Evolutionary conservation across 2,797 vertebrate genomes (phyloP), one percentile per base, ranked within the genome.

Genomic region (Silurus lanzhouensis): DNA sequence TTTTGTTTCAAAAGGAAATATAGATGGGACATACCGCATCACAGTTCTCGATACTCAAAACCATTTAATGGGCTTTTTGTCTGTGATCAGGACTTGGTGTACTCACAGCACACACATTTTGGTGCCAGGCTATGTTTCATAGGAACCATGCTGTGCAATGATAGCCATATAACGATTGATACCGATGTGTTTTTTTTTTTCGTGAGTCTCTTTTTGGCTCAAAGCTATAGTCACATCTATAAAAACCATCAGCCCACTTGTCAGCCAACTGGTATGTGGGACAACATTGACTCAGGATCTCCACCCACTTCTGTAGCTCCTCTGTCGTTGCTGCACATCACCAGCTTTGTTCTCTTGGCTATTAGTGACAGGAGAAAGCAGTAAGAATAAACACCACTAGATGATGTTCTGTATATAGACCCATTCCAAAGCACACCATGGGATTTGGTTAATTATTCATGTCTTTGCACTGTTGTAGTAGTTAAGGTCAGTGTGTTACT

Each of bases 191-290:
- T 52, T 52, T 52, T 52, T 52, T 52, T 52, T 91, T 85, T 76
- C 92, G 87, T 89, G 85, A 71, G 60, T 67, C 66, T 87, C 79
- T 44, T 84, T 84, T 87, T 52, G 78, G 63, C 63, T 67, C 46
- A 81, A 55, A 25, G 17, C 46, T 66, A 31, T 31, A 38, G 12
- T 52, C 72, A 52, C 60, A 38, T 76, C 72, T 76, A 76, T 76
- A 76, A 76, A 75, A 75, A 48, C 72, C 72, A 76, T 66, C 82
- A 76, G 27, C 82, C 25, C n/a, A 88, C 85, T 88, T 91, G 91
- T 91, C 92, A 93, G 87, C 93, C 92, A 92, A 76, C 71, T 90
- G 83, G 60, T 92, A 92, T 90, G 88, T 91, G 88, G 93, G 91
- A 89, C 90, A 92, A 63, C 82, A 76, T 82, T 89, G 92, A 89